Percentiles rank a stretch among this genome's conserved stretches.
Evolutionary conservation across 1,140 invertebrate genomes (phyloP).

Genomic region (Ditylenchus dipsaci): DNA sequence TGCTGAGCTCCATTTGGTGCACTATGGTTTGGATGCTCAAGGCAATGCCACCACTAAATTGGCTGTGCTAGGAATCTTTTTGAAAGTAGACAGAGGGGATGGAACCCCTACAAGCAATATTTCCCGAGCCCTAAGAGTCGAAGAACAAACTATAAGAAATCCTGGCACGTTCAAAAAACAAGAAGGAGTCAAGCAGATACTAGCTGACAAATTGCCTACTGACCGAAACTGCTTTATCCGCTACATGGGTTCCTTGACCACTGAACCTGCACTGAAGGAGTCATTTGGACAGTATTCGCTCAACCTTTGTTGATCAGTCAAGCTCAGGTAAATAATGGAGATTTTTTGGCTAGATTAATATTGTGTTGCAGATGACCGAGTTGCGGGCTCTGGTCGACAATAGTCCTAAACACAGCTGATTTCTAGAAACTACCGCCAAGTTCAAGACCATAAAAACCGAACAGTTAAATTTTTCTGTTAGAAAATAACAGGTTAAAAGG

Average conservation of each 20-base stretch:
- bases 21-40: conserved; percentile 38
- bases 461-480: too few species aligned
- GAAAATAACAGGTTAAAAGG: too few species aligned
- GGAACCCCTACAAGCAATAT: too few species aligned
- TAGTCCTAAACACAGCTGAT: too few species aligned
- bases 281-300: conserved; percentile 93
- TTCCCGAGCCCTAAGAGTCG: background rate
- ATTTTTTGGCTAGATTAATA: too few species aligned
- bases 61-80: conserved; percentile 50
- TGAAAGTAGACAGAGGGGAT: conserved; percentile 29
- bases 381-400: too few species aligned
- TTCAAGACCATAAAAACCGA: too few species aligned
- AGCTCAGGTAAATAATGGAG: too few species aligned
- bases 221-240: conserved; percentile 34
- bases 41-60: conserved; percentile 42
- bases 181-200: background rate
- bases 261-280: conserved; percentile 91
- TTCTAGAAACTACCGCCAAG: too few species aligned
- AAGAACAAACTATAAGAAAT: background rate
- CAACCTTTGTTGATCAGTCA: conserved; percentile 74
- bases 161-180: background rate
- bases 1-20: conserved; percentile 52
- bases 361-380: too few species aligned
- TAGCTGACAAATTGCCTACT: conserved; percentile 18
- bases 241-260: conserved; percentile 91